A percentile compares a stretch with the other conserved stretches of the same genome.
Conservation (phyloP, 2,797 vertebrate species). For the Luscinia megarhynchos region DNA sequence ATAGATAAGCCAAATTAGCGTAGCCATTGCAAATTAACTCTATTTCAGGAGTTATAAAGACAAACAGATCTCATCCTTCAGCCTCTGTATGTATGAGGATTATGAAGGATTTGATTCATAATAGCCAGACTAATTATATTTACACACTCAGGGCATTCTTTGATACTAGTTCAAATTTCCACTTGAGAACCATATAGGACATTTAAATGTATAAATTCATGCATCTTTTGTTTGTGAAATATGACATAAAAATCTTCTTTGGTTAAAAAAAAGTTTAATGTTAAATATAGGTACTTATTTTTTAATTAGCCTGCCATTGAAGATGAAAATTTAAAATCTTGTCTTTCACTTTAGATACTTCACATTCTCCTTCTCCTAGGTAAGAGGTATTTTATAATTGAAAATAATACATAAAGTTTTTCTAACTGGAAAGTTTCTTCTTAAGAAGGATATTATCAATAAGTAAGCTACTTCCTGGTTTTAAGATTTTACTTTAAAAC, state of each 20-base stretch:
- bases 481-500: background rate
- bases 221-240: background rate
- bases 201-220: slow-evolving; percentile 25
- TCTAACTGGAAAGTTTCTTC: background rate
- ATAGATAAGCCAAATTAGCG: slow-evolving; percentile 69
- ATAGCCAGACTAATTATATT: slow-evolving; percentile 69
- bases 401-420: background rate
- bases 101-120: slow-evolving; percentile 65
- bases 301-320: background rate
- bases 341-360: background rate
- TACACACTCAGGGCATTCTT: slow-evolving; percentile 29
- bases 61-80: slow-evolving; percentile 49
- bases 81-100: slow-evolving; percentile 1
- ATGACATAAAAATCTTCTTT: background rate
- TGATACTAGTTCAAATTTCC: background rate
- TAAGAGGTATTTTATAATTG: background rate
- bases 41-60: slow-evolving; percentile 44
- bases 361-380: background rate
- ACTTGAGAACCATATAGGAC: slow-evolving; percentile 27
- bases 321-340: background rate
- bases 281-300: background rate
- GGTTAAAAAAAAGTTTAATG: background rate
- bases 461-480: background rate
- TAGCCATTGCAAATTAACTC: slow-evolving; percentile 50
- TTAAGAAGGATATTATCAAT: background rate